Evolutionary conservation across 2,113 vertebrate genomes (phyloP), one percentile per base, ranked within the genome.

Genomic region (Phylloscopus whistleri): DNA sequence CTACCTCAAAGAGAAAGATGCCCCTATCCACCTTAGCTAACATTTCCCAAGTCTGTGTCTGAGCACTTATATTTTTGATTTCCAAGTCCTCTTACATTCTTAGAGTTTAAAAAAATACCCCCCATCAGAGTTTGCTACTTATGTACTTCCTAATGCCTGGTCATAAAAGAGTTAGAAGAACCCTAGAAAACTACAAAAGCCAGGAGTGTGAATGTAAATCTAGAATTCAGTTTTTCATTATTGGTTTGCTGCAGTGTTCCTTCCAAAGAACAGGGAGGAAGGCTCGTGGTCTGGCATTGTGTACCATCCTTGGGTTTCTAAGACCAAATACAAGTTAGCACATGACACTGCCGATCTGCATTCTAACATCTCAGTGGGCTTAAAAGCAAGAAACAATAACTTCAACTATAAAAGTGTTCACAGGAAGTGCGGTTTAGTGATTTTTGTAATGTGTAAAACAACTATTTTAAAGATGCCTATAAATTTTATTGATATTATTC

Each of bases 211-310:
- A 72, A 19, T 73, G 31, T 52, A 48, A 66, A 79, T 67, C 7
- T 86, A 0, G 31, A 58, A 49, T 62, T 35, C 20, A 56, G 18
- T 21, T 72, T 49, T 84, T 35, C 33, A 2, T 77, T 43, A 13
- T 3, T 35, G 41, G 49, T 87, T 68, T 80, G 68, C 24, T 60
- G 41, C 64, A 84, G 26, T 7, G 24, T 13, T 56, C 44, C n/a
- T 84, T 43, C 41, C 22, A 31, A 41, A 86, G 37, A 55, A 3
- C 2, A 21, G 48, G 7, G 35, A 67, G 52, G 22, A n/a, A 41
- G 55, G 51, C 22, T 68, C 0, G 0, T 63, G 68, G 24, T 44
- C 76, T 83, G 75, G 30, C 21, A 7, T 11, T 8, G 3, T 31
- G 24, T 46, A 20, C 35, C 16, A 5, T 37, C 16, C 48, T 55